Evolutionary conservation across 2,113 vertebrate species (phyloP), one percentile per base, ranked within the genome.

Genomic region (Bujurquina vittata): DNA sequence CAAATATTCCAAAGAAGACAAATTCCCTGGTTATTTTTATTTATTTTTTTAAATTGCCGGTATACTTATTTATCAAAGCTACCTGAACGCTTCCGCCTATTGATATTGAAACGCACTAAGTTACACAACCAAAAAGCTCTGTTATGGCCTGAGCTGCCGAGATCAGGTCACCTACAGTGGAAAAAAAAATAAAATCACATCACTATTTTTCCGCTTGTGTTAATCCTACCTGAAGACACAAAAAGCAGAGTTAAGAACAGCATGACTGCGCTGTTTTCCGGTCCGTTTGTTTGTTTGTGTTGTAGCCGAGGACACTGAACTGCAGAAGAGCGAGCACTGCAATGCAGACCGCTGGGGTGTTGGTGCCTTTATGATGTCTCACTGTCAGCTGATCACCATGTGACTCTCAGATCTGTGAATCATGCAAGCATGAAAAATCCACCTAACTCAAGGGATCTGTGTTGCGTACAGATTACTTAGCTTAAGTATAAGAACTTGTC

Each of bases 331-430:
- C 0, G n/a, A 22, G 7, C 1, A 49, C 84, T 88, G 92, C 93
- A 91, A 86, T 91, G 92, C 91, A 79, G 87, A 5, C 11, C 3
- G 2, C 0, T 14, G 2, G 20, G 29, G 31, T 40, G 86, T 33
- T 60, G 69, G 4, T 33, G 80, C 23, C 43, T 88, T 93, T 93
- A 92, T 93, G 83, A 22, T 17, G 81, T 5, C 26, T 89, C 78
- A 67, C 40, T 0, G 93, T 96, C 95, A 96, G 92, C 87, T 95
- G 95, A 96, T 93, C 54, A 55, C 65, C 94, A 94, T 46, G 94
- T 94, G 93, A 94, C 87, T 76, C 43, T 8, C 22, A 37, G 35
- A 37, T 9, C 43, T 31, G 10, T 10, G 35, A 37, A 9, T 37
- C 35, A 37, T 37, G 9, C 35, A 10, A 37, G 35, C 35, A 37